Evolutionary conservation across 2,797 vertebrate species (phyloP).

Genomic region (Hirundo rustica): DNA sequence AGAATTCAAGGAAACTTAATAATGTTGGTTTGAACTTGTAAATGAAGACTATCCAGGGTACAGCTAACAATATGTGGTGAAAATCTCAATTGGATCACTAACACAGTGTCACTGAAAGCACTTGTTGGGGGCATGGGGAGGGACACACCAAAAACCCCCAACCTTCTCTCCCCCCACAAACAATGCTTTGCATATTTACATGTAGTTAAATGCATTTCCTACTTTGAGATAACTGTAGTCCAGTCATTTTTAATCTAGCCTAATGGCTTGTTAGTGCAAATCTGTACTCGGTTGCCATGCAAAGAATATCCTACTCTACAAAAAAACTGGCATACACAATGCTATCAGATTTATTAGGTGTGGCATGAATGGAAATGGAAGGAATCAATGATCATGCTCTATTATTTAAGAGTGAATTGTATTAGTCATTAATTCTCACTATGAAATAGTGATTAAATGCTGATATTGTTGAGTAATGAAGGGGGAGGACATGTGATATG

Average conservation of each 20-base stretch:
- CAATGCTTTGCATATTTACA: constrained; percentile 42
- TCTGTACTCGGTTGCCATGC: constrained; percentile 50
- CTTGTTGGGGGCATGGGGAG: background rate
- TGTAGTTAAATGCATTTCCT: constrained; percentile 2
- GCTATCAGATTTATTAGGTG: background rate
- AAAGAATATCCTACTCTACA: constrained; percentile 20
- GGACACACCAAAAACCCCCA: background rate
- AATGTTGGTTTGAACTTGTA: background rate
- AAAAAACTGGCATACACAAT: background rate
- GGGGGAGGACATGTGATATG: constrained; percentile 15
- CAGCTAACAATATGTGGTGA: background rate
- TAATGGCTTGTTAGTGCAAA: constrained; percentile 68
- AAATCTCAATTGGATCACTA: background rate
- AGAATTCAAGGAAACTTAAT: background rate
- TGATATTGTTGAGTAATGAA: constrained; percentile 33
- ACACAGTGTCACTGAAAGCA: constrained; percentile 2
- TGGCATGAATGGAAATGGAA: constrained; percentile 37
- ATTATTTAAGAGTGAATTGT: background rate
- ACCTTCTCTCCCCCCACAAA: background rate
- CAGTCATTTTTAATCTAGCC: constrained; percentile 15
- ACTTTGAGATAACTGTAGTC: background rate
- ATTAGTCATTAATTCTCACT: constrained; percentile 33
- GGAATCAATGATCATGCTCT: constrained; percentile 59
- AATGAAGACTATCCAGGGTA: background rate
- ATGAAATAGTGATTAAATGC: background rate